These are phyloP conservation scores for Gymnosoma rotundatum DNA, from an alignment of 2,888 invertebrate species.

Conservation along the genomic window DNA sequence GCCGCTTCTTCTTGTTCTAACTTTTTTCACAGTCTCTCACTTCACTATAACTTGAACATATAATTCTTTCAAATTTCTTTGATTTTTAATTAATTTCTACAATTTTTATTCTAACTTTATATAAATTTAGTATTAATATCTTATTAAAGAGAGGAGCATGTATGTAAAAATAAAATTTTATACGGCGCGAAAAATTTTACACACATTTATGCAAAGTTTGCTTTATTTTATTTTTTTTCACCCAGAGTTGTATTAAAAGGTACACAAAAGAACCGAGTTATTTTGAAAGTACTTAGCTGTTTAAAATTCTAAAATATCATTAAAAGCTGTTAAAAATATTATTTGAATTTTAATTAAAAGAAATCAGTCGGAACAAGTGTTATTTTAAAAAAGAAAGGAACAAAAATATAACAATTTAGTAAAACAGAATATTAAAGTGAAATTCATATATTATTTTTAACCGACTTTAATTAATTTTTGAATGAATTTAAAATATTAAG, in stretches of 20 bases:
- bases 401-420: too few relatives aligned
- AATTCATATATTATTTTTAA: too few relatives aligned
- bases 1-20: conserved; percentile 54
- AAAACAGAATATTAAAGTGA: too few relatives aligned
- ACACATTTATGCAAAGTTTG: conserved; percentile 62
- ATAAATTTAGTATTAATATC: neutral
- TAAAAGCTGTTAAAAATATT: too few relatives aligned
- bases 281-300: neutral
- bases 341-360: too few relatives aligned
- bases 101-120: conserved; percentile 15
- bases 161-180: conserved; percentile 50
- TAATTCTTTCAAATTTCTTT: neutral
- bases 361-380: too few relatives aligned
- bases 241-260: conserved; percentile 8
- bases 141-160: conserved; percentile 17
- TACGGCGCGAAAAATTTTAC: conserved; percentile 66
- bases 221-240: conserved; percentile 59
- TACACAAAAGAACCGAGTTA: neutral
- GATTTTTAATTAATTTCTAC: conserved; percentile 7
- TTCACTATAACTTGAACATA: conserved; percentile 20
- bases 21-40: conserved; percentile 32
- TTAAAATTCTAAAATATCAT: neutral
- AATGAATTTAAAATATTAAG: too few relatives aligned
- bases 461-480: too few relatives aligned
- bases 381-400: too few relatives aligned